phyloP scores from a whole-genome alignment of 2,797 vertebrate species.

The Diplodus sargus region DNA sequence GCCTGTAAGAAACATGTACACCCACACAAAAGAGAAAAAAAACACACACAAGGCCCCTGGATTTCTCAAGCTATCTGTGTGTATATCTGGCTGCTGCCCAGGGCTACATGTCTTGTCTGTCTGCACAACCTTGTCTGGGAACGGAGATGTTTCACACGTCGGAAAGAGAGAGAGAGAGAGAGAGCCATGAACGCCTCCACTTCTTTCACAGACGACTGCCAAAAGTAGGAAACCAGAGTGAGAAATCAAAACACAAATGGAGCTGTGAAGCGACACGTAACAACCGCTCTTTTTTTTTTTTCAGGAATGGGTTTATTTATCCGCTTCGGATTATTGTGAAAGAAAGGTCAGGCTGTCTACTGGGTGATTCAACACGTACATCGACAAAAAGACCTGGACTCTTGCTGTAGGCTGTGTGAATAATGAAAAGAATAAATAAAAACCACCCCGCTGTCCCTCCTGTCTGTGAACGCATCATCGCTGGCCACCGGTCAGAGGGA shows the following conservation, averaged over 20 bases:
- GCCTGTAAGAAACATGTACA: conserved; percentile 46
- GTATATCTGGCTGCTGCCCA: conserved; percentile 62
- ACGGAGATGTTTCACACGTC: conserved; percentile 56
- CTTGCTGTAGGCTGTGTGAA: neutral
- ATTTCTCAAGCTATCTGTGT: conserved; percentile 48
- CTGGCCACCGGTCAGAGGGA: conserved; percentile 24
- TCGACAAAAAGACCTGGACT: conserved; percentile 2
- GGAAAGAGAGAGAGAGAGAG: conserved; percentile 26
- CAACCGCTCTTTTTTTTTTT: conserved; percentile 1
- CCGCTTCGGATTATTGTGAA: neutral
- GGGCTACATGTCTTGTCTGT: conserved; percentile 69
- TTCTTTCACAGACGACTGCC: conserved; percentile 32
- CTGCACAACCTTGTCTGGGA: conserved; percentile 69
- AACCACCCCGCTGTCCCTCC: neutral
- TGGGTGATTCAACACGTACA: conserved; percentile 23
- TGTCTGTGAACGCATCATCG: conserved; percentile 3
- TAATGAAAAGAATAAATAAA: neutral
- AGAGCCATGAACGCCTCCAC: conserved; percentile 41
- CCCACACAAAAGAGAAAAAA: conserved; percentile 56
- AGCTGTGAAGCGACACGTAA: conserved; percentile 27
- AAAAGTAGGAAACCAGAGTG: conserved; percentile 38
- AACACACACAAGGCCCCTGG: conserved; percentile 22
- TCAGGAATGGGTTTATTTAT: conserved; percentile 16
- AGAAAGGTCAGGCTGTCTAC: conserved; percentile 22
- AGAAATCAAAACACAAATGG: conserved; percentile 45